Base-by-base conservation (phyloP, 2,797 vertebrate species). In the Anguilla megastoma region DNA sequence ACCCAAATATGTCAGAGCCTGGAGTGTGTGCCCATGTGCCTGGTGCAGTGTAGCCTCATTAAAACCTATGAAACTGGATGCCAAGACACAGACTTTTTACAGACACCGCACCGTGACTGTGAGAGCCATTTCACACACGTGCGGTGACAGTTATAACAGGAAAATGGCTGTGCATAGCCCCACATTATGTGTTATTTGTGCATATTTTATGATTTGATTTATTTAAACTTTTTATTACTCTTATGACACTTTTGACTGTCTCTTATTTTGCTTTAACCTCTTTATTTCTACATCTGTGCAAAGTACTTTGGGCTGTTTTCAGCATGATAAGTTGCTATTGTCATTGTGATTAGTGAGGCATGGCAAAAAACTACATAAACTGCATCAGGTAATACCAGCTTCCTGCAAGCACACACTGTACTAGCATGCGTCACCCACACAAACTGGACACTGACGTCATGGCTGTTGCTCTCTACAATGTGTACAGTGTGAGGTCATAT, bases 331-430 rank as follows among this genome's bases (percentile, higher is more conserved):
- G 60, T 18, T 21, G 16, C 14, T 60, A 18, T 24, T 24, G 16
- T 18, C 14, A 16, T 60, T 60, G 58, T 16, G 18, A 16, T 50
- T 1, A 9, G 7, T 56, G 16, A 83, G 54, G 2, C 14, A 12
- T 27, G 74, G 56, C 74, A 86, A 58, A 86, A 69, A 86, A 84
- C 24, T 30, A 63, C 36, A 24, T 8, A 66, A 63, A 33, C 8
- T 27, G 41, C 21, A 80, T 69, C 74, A 56, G 74, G 50, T 86
- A 36, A 33, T 79, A 79, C 33, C 14, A 79, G 33, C 71, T 71
- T 27, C 18, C 85, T 0, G 36, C 63, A 69, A 86, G 24, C 41
- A 5, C 21, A 63, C 41, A 69, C 14, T 21, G 14, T 3, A 8
- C 60, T n/a, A 3, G 16, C 21, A 33, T 30, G 84, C 41, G 30